A percentile compares a stretch with the other conserved stretches of the same genome.
phyloP scores from a whole-genome alignment of 2,113 vertebrate species.

The Myanophis thanlyinensis region DNA sequence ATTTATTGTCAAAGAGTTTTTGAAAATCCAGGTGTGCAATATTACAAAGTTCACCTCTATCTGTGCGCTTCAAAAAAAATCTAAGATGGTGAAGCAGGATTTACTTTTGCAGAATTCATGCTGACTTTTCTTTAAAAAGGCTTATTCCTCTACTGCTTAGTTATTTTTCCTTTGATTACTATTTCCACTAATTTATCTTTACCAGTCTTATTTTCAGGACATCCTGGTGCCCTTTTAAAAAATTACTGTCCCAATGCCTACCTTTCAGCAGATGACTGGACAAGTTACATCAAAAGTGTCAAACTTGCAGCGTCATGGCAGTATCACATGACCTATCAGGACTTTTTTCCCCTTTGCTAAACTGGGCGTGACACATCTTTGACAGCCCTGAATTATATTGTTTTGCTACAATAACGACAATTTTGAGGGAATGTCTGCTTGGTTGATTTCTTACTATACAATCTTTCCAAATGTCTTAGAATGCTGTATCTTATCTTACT shows the following conservation, averaged over 20 bases:
- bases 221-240: not conserved
- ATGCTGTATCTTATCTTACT: not conserved
- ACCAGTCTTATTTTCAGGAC: not conserved
- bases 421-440: not conserved
- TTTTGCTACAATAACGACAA: not conserved
- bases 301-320: too few species aligned
- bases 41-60: not conserved
- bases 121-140: not conserved
- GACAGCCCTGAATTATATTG: too few species aligned
- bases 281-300: not conserved
- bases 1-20: not conserved
- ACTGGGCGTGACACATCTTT: too few species aligned
- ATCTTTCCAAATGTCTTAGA: not conserved
- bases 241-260: not conserved
- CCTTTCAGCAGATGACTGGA: not conserved
- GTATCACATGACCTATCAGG: too few species aligned
- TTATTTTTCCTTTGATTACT: not conserved
- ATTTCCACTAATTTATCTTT: not conserved
- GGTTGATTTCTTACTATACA: not conserved
- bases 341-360: too few species aligned
- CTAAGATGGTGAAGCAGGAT: not conserved
- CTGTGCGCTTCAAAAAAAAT: not conserved
- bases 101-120: not conserved
- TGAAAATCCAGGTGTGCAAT: not conserved
- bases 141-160: not conserved